phyloP scores from a whole-genome alignment of 64 coral and sea anemone species.

The Porites australiensis region DNA sequence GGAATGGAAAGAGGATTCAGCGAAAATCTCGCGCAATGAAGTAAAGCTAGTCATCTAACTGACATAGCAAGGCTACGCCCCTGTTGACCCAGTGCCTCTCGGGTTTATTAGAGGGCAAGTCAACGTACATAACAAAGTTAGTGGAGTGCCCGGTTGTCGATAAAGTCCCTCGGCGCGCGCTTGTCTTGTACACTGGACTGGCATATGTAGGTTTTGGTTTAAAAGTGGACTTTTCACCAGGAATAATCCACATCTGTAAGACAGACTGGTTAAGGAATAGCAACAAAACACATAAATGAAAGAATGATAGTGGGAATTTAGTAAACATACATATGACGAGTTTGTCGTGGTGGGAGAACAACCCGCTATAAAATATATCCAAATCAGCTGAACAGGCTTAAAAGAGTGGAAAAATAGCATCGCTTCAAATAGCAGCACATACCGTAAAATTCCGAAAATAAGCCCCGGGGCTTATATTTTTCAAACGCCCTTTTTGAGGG shows the following conservation, averaged over 20 bases:
- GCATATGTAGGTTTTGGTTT: conserved; percentile 89
- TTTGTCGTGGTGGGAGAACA: too few species aligned
- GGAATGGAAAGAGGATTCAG: not conserved
- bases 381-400: too few species aligned
- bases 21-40: not conserved
- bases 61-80: conserved; percentile 94
- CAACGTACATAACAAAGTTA: conserved; percentile 98
- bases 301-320: not conserved
- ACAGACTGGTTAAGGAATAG: conserved; percentile 49
- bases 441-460: too few species aligned
- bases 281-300: not conserved
- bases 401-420: too few species aligned
- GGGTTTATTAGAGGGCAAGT: conserved; percentile 85
- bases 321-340: too few species aligned
- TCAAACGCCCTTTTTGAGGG: too few species aligned
- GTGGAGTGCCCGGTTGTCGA: conserved; percentile 98
- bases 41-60: conserved; percentile 83
- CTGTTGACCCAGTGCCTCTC: conserved; percentile 98
- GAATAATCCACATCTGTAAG: conserved; percentile 91
- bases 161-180: conserved; percentile 92
- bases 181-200: conserved; percentile 98
- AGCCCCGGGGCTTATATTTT: too few species aligned
- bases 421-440: too few species aligned
- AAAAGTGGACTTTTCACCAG: conserved; percentile 94
- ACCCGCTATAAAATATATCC: too few species aligned